phyloP scores from a whole-genome alignment of 1,140 invertebrate species.

The Epicauta chinensis region DNA sequence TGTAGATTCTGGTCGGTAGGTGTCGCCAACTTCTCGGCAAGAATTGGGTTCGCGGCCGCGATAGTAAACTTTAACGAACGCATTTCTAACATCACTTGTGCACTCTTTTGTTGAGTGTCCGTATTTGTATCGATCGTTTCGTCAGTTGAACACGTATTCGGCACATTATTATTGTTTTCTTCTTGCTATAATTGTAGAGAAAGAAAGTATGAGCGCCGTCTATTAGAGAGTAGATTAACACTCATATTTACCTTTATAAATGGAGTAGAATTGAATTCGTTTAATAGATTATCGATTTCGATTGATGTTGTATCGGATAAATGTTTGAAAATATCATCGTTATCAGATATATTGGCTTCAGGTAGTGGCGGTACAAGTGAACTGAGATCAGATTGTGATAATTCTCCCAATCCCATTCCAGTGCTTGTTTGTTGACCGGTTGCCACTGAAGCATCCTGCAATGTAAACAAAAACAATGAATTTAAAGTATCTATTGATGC shows the following conservation, averaged over 20 bases:
- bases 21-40: slow-evolving; percentile 59
- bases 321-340: slow-evolving; percentile 66
- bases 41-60: slow-evolving; percentile 71
- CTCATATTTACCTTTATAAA: slow-evolving; percentile 45
- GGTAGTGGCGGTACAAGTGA: slow-evolving; percentile 53
- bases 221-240: slow-evolving; percentile 1
- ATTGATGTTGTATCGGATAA: slow-evolving; percentile 59
- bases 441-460: slow-evolving; percentile 44
- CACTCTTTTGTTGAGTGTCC: slow-evolving; percentile 32
- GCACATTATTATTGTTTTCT: slow-evolving; percentile 42
- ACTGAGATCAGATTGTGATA: slow-evolving; percentile 61
- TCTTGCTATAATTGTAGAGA: slow-evolving; percentile 35
- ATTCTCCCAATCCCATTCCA: slow-evolving; percentile 48
- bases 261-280: slow-evolving; percentile 45
- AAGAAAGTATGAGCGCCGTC: background rate
- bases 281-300: slow-evolving; percentile 49
- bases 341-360: slow-evolving; percentile 49
- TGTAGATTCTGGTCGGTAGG: slow-evolving; percentile 44
- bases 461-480: slow-evolving; percentile 4
- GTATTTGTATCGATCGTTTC: slow-evolving; percentile 26
- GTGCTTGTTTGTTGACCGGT: slow-evolving; percentile 37
- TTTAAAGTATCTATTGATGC: too few relatives aligned
- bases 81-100: slow-evolving; percentile 45
- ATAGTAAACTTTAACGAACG: slow-evolving; percentile 64
- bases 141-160: slow-evolving; percentile 20